Base-by-base conservation (phyloP, 2,797 vertebrate genomes). In the Dicrostonyx torquatus region DNA sequence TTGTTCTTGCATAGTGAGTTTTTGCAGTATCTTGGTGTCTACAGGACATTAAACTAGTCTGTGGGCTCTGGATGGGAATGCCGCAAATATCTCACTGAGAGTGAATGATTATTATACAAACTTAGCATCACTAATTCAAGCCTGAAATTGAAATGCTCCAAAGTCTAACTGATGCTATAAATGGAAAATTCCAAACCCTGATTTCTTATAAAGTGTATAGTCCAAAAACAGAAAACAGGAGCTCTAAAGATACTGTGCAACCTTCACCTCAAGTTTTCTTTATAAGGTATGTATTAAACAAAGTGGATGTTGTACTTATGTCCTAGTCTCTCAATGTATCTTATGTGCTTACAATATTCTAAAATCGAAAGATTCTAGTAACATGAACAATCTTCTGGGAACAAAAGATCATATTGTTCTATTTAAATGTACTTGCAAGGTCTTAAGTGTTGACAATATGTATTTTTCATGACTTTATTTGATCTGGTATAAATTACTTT, bases 401-500 rank as follows among this genome's bases (percentile, higher is more conserved):
- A 83, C 50, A 79, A 94, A 95, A 94, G 70, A 15, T 37, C 31
- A 6, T 11, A 29, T 40, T 43, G 18, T 84, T 6, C 22, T 89
- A 64, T 55, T 68, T 53, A 78, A 79, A 31, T 87, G 60, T 91
- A 34, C 13, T 80, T 34, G 17, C 48, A 31, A 75, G 73, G 72
- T 34, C 26, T 82, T 76, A 50, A 78, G 55, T 80, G 24, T 68
- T 89, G 31, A 37, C 24, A 68, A 8, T 20, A n/a, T 22, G 72
- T 88, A 34, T 31, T 31, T 90, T n/a, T 53, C 72, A 45, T 48
- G 37, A 94, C 20, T 83, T 88, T 93, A 75, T 11, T 77, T 58
- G 15, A 72, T 31, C 64, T 90, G 45, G 17, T 91, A 2, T n/a
- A 86, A 89, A 92, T 79, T 76, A 86, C 92, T 90, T 66, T 68